Percentiles rank a stretch among this genome's conserved stretches.
Conservation (phyloP, 2,113 vertebrate genomes). For the Phrynosoma platyrhinos region DNA sequence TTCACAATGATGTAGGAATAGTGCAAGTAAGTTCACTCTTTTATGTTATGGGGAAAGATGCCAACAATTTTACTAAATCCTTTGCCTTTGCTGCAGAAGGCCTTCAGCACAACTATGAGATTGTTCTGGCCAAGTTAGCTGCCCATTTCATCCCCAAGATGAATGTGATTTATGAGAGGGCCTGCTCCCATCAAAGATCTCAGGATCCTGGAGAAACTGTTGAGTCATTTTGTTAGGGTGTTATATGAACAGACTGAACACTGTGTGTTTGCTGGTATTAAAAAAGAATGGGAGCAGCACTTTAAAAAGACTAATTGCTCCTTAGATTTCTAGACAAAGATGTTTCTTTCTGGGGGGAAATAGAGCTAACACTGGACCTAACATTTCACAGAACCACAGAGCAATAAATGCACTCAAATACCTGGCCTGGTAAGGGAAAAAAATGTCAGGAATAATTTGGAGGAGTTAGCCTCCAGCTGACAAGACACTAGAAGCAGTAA, state of each 20-base stretch:
- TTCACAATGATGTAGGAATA: not conserved
- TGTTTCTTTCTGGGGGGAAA: not conserved
- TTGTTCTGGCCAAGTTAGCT: not conserved
- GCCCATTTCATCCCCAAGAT: not conserved
- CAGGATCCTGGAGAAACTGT: not conserved
- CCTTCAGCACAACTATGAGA: not conserved
- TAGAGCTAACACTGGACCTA: not conserved
- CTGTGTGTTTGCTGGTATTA: not conserved
- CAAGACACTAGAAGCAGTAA: not conserved
- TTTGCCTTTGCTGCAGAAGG: conserved; percentile 1
- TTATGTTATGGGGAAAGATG: not conserved
- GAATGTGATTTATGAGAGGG: not conserved
- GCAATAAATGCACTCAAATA: not conserved
- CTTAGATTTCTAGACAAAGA: conserved; percentile 1
- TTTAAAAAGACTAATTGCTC: not conserved
- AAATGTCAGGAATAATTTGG: not conserved
- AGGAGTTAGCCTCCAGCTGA: not conserved
- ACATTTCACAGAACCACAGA: not conserved
- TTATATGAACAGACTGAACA: not conserved
- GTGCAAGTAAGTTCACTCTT: not conserved
- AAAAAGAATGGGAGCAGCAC: not conserved
- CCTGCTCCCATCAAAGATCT: not conserved
- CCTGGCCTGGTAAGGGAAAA: not conserved
- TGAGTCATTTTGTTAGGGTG: not conserved
- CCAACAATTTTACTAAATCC: not conserved